Percentiles rank a stretch among this genome's conserved stretches.
phyloP scores from a whole-genome alignment of 2,113 vertebrate genomes.

The Vanacampus margaritifer region DNA sequence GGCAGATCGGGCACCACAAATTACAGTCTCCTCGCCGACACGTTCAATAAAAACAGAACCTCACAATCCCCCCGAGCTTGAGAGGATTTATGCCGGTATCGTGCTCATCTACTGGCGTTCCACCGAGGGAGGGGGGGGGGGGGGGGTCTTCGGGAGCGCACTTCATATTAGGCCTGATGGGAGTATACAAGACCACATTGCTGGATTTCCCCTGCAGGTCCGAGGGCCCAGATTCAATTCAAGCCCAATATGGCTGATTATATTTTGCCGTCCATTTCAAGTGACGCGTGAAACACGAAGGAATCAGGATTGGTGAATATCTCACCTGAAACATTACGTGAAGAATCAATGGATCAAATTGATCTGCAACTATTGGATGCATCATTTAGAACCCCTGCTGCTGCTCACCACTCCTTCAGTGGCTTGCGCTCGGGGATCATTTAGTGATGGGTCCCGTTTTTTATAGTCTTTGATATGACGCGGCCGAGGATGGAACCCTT shows the following conservation, averaged over 20 bases:
- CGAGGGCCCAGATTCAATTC: background rate
- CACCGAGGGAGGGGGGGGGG: background rate
- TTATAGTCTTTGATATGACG: too few species aligned
- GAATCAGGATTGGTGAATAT: too few species aligned
- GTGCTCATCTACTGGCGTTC: slow-evolving; percentile 2
- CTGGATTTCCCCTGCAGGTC: background rate
- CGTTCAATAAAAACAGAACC: slow-evolving; percentile 9
- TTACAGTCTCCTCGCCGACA: slow-evolving; percentile 1
- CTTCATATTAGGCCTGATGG: background rate
- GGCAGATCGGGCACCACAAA: background rate
- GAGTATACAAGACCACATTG: background rate
- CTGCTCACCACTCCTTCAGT: too few species aligned
- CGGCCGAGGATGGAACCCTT: too few species aligned
- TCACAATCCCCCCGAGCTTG: background rate
- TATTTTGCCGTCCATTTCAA: background rate
- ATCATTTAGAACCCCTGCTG: too few species aligned
- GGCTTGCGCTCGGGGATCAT: too few species aligned
- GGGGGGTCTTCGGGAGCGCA: background rate
- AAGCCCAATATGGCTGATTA: background rate
- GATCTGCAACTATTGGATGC: too few species aligned
- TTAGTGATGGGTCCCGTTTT: too few species aligned
- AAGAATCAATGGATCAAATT: too few species aligned
- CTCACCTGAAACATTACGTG: too few species aligned
- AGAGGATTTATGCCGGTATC: background rate
- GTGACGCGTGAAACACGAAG: too few species aligned